phyloP scores from a whole-genome alignment of 1,140 invertebrate genomes.

The Latrodectus geometricus region DNA sequence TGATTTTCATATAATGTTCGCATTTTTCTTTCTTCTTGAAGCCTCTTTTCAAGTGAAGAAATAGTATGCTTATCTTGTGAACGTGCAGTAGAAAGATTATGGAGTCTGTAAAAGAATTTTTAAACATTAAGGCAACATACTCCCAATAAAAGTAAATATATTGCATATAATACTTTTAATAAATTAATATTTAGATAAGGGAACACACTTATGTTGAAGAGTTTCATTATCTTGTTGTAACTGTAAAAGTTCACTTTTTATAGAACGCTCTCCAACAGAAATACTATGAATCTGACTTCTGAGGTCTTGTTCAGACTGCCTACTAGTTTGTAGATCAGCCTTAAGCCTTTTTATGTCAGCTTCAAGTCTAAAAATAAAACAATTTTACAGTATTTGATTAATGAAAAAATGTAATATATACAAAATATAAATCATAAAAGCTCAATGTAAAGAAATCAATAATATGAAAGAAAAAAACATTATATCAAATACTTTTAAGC shows the following conservation, averaged over 20 bases:
- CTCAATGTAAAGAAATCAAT: too few species aligned
- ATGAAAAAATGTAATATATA: too few species aligned
- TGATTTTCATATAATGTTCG: conserved; percentile 81
- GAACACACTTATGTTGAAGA: conserved; percentile 80
- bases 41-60: conserved; percentile 80
- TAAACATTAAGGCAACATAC: neutral
- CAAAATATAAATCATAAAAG: too few species aligned
- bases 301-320: conserved; percentile 86
- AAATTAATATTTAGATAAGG: neutral
- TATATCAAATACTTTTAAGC: too few species aligned
- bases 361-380: conserved; percentile 72
- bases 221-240: conserved; percentile 86
- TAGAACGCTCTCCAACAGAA: conserved; percentile 78
- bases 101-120: conserved; percentile 72
- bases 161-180: too few species aligned
- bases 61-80: conserved; percentile 84
- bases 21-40: conserved; percentile 85
- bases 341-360: conserved; percentile 84
- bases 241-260: conserved; percentile 80
- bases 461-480: too few species aligned
- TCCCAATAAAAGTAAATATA: too few species aligned
- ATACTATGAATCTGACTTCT: conserved; percentile 80
- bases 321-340: conserved; percentile 77
- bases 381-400: too few species aligned
- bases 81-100: conserved; percentile 78